Evolutionary conservation across 2,888 invertebrate species (phyloP).

Genomic region (Mythimna vitellina): DNA sequence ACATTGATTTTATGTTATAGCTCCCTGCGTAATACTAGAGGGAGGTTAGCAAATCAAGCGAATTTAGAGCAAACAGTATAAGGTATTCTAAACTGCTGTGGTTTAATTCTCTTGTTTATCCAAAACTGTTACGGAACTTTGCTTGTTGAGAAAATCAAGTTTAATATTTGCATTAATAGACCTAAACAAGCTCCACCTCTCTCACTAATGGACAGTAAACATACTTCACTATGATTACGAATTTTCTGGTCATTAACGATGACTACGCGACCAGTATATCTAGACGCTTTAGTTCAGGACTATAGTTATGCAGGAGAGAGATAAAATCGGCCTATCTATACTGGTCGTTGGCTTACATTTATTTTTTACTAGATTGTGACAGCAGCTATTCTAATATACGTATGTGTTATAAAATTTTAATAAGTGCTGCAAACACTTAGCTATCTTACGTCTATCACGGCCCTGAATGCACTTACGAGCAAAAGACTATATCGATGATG

Average conservation of each 20-base stretch:
- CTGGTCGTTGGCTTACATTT: slow-evolving; percentile 64
- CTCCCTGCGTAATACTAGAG: background rate
- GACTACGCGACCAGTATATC: slow-evolving; percentile 63
- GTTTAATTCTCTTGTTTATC: slow-evolving; percentile 17
- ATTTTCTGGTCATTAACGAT: slow-evolving; percentile 71
- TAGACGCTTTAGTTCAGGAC: slow-evolving; percentile 54
- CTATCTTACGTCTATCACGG: slow-evolving; percentile 86
- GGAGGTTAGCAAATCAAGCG: slow-evolving; percentile 1
- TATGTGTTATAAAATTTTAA: slow-evolving; percentile 78
- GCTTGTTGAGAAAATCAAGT: slow-evolving; percentile 43
- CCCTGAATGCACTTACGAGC: slow-evolving; percentile 79
- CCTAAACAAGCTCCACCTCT: slow-evolving; percentile 66
- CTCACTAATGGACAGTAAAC: slow-evolving; percentile 78
- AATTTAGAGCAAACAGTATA: slow-evolving; percentile 18
- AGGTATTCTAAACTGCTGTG: slow-evolving; percentile 22
- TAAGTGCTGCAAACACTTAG: slow-evolving; percentile 81
- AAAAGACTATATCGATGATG: slow-evolving; percentile 69
- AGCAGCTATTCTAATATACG: slow-evolving; percentile 74
- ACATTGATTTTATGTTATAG: background rate
- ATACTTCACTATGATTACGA: slow-evolving; percentile 71
- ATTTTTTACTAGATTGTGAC: slow-evolving; percentile 69
- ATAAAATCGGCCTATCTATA: slow-evolving; percentile 59
- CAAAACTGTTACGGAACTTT: slow-evolving; percentile 31
- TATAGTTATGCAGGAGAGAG: slow-evolving; percentile 52
- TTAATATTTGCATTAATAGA: slow-evolving; percentile 53